These are phyloP conservation scores for Entomobrya proxima DNA, from an alignment of 2,888 invertebrate genomes.

Conservation along the genomic window DNA sequence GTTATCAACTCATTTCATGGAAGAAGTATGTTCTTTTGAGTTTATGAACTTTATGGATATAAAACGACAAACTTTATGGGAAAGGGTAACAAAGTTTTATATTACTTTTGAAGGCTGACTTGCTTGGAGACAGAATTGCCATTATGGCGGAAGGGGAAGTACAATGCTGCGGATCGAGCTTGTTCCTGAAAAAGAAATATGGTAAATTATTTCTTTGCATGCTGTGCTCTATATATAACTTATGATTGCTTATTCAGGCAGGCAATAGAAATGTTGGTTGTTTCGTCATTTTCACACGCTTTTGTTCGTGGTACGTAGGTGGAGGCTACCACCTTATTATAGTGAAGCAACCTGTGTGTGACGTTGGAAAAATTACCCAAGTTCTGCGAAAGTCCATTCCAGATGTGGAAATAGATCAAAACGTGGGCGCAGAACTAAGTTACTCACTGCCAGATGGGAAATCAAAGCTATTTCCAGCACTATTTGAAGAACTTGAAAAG, in stretches of 20 bases:
- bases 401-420: slow-evolving; percentile 82
- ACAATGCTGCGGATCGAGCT: slow-evolving; percentile 87
- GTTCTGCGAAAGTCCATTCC: slow-evolving; percentile 83
- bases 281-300: background rate
- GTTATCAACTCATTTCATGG: slow-evolving; percentile 83
- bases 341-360: slow-evolving; percentile 80
- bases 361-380: slow-evolving; percentile 79
- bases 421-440: slow-evolving; percentile 87
- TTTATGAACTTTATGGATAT: background rate
- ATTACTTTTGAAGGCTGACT: no score
- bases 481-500: slow-evolving; percentile 84
- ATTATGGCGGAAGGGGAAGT: slow-evolving; percentile 90
- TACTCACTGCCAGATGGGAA: slow-evolving; percentile 84
- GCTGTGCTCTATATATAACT: background rate
- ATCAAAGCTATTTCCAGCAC: slow-evolving; percentile 82
- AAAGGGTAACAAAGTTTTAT: background rate
- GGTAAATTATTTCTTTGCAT: slow-evolving; percentile 78
- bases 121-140: slow-evolving; percentile 60
- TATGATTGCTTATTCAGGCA: slow-evolving; percentile 84
- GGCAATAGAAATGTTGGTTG: slow-evolving; percentile 82
- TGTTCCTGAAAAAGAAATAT: slow-evolving; percentile 86
- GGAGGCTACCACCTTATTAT: slow-evolving; percentile 89
- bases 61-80: background rate
- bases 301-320: slow-evolving; percentile 76
- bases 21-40: slow-evolving; percentile 41